phyloP scores from a whole-genome alignment of 1,140 invertebrate genomes.

The Plodia interpunctella region DNA sequence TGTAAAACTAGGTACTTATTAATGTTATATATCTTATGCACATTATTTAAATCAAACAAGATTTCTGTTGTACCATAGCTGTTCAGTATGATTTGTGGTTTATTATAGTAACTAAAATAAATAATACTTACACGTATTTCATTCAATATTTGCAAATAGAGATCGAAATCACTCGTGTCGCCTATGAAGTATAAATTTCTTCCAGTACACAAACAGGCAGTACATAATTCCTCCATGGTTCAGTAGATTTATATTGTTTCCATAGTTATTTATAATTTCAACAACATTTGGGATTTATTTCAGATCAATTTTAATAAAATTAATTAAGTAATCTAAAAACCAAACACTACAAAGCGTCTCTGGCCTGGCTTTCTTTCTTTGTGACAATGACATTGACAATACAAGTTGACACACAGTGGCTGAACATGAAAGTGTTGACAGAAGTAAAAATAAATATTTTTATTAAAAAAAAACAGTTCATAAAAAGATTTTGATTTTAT shows the following conservation, averaged over 20 bases:
- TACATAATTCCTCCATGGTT: conserved; percentile 49
- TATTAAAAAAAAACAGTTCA: too few species aligned
- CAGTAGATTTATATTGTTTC: neutral
- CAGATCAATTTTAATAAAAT: neutral
- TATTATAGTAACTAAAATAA: conserved; percentile 4
- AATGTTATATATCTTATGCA: too few species aligned
- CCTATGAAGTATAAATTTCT: conserved; percentile 39
- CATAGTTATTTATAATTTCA: neutral
- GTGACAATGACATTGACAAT: neutral
- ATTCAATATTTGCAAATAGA: conserved; percentile 53
- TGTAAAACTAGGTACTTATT: too few species aligned
- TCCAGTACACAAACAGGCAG: conserved; percentile 43
- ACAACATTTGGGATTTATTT: neutral
- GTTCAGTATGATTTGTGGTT: neutral
- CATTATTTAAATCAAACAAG: neutral
- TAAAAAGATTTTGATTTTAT: too few species aligned
- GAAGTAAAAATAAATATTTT: too few species aligned
- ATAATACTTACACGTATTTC: conserved; percentile 32
- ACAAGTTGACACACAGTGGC: neutral
- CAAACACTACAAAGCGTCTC: neutral
- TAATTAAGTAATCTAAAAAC: neutral
- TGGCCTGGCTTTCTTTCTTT: too few species aligned
- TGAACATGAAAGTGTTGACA: neutral
- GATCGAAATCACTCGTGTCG: conserved; percentile 35
- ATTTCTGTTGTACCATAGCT: neutral